Evolutionary conservation across 2,888 invertebrate genomes (phyloP), one percentile per base, ranked within the genome.

Genomic region (Dioctria linearis): DNA sequence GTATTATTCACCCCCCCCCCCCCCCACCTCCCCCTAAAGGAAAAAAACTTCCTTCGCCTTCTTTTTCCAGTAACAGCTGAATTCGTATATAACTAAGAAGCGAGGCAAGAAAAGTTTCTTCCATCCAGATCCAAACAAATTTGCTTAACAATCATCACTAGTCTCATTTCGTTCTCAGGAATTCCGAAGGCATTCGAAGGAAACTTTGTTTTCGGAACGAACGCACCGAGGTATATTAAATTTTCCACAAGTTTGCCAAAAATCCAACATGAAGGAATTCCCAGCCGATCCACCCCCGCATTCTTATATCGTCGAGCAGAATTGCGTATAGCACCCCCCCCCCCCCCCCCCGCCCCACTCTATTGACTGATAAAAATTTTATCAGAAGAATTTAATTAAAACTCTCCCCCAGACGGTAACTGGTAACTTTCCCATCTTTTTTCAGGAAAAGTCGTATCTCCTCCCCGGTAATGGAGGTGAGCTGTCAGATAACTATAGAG

Each of bases 301-400:
- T 8, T 54, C 6, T n/a, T 4, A n/a, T 11, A 8, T 11, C 3
- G 54, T 0, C 6, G 1, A 25, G 25, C 25, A 54, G 67, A 46
- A 13, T 37, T 13, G 49, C 67, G 67, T 61, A 25, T 25, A 61
- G 39, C 61, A 37, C n/a, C 2, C 61, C 9, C 49, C 9, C 49
- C 5, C 5, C 9, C 5, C 49, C 5, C 5, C 49, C 40, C 65
- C n/a, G n/a, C 40, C n/a, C 51, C 4, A 49, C 49, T 69, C 11
- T 51, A 40, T 54, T 39, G 69, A 9, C 49, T 69, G 40, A 69
- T 69, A 69, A 69, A 69, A 69, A 69, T 69, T 69, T 69, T 69
- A 69, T 69, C 69, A 69, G 69, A 69, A 69, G 69, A 69, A 69
- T 69, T 69, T 69, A 69, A 69, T 69, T 69, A 69, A 69, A 69